Evolutionary conservation across 1,140 invertebrate species (phyloP).

Genomic region (Oreohelix idahoensis): DNA sequence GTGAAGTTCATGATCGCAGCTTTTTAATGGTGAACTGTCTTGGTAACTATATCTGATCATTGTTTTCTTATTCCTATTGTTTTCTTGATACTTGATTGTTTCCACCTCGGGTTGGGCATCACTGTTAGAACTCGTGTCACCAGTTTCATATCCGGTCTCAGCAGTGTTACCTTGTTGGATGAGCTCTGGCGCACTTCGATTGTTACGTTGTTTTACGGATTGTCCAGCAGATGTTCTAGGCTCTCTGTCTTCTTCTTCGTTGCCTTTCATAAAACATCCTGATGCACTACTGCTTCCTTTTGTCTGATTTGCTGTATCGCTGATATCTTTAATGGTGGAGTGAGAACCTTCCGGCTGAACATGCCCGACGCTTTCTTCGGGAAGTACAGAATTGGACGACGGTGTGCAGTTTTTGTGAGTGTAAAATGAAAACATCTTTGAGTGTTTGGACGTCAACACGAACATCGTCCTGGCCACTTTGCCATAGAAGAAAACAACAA

Average conservation of each 20-base stretch:
- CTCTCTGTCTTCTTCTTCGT: not conserved
- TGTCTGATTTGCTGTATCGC: not conserved
- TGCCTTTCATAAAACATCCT: not conserved
- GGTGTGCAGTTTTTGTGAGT: not conserved
- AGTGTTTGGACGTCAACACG: conserved; percentile 18
- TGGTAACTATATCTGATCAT: too few relatives aligned
- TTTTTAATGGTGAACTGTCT: too few relatives aligned
- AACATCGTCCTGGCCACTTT: conserved; percentile 34
- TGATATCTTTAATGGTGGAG: not conserved
- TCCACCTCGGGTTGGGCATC: not conserved
- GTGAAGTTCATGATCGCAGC: too few relatives aligned
- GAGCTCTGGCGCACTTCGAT: not conserved
- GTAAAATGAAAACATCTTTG: conserved; percentile 13
- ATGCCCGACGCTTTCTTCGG: not conserved
- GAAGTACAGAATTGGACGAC: not conserved
- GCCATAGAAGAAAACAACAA: conserved; percentile 42
- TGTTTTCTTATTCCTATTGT: too few relatives aligned
- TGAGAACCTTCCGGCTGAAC: not conserved
- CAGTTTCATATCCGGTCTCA: not conserved
- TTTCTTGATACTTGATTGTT: not conserved
- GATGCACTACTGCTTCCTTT: not conserved
- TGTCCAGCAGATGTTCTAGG: not conserved
- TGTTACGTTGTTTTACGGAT: not conserved
- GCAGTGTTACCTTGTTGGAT: too few relatives aligned
- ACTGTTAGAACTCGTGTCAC: not conserved